Evolutionary conservation across 2,888 invertebrate genomes (phyloP), one percentile per base, ranked within the genome.

Genomic region (Pemphredon lugubris): DNA sequence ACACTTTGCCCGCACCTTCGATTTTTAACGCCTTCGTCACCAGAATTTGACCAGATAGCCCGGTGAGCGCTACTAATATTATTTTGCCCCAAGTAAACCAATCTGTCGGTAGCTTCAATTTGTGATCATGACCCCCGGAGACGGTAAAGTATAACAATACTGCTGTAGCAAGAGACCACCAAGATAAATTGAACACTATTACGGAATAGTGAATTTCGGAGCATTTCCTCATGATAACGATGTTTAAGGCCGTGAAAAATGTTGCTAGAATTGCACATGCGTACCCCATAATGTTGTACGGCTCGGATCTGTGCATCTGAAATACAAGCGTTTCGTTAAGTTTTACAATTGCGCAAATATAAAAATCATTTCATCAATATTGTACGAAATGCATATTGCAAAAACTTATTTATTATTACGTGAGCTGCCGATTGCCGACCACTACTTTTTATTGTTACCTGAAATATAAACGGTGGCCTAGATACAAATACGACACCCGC

Each of bases 171-270:
- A 90, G 74, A 0, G 90, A 87, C 90, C 90, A 91, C 32, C 85
- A 71, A 0, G 90, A 90, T 32, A 91, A 78, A 73, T 90, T 90
- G 39, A 91, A 84, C 2, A 91, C 90, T 44, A 90, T 85, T 0
- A 90, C 87, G 0, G 90, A 90, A 78, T 88, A 91, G 74, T 91
- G 91, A 20, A 91, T 90, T 68, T 91, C 89, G 20, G 87, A 83
- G 67, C 91, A 91, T 77, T 91, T 91, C 61, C 90, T 84, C 90
- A 90, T 91, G 13, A 91, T 84, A 0, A 91, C 91, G 23, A 91
- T 90, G 54, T 91, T 91, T 37, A 91, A 72, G 3, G 91, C 91
- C 1, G 90, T 91, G 72, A 91, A 91, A 1, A 91, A 50, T 0
- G 91, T 90, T 32, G 90, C 91, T 20, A 88, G 73, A 0, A 91